A percentile compares a stretch with the other conserved stretches of the same genome.
Conservation (phyloP, 2,797 vertebrate genomes). For the Eleutherodactylus coqui region DNA sequence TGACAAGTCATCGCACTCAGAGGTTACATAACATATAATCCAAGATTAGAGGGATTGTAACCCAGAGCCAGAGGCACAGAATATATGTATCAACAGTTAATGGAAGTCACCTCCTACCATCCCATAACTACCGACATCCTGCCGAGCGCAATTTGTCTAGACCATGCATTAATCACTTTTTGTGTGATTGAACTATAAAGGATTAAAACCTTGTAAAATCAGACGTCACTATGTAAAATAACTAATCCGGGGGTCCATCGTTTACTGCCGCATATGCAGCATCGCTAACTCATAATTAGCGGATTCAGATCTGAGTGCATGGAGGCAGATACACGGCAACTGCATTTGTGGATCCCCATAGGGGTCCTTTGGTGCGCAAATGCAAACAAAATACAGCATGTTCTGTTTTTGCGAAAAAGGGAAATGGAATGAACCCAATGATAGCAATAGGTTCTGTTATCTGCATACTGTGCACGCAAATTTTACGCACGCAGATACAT, state of each 20-base stretch:
- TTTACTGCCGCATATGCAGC: not conserved
- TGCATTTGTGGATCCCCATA: too few relatives aligned
- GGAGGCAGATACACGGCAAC: too few relatives aligned
- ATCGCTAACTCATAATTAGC: not conserved
- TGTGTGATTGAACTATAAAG: not conserved
- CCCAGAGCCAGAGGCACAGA: conserved; percentile 63
- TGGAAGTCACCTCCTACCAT: conserved; percentile 26
- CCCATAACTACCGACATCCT: not conserved
- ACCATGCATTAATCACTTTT: not conserved
- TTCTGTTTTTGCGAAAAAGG: too few relatives aligned
- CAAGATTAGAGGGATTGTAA: conserved; percentile 79
- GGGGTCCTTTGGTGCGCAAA: too few relatives aligned
- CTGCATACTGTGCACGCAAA: too few relatives aligned
- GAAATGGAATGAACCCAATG: too few relatives aligned
- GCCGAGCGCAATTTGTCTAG: not conserved
- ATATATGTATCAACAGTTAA: conserved; percentile 64
- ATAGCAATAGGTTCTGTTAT: too few relatives aligned
- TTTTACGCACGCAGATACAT: too few relatives aligned
- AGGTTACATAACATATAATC: conserved; percentile 81
- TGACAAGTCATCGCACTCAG: conserved; percentile 69
- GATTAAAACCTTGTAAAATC: not conserved
- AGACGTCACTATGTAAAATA: not conserved
- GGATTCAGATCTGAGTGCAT: too few relatives aligned
- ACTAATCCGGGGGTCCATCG: not conserved
- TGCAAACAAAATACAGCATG: too few relatives aligned